Evolutionary conservation across 2,888 invertebrate species (phyloP).

Genomic region (Andrena bicolor): DNA sequence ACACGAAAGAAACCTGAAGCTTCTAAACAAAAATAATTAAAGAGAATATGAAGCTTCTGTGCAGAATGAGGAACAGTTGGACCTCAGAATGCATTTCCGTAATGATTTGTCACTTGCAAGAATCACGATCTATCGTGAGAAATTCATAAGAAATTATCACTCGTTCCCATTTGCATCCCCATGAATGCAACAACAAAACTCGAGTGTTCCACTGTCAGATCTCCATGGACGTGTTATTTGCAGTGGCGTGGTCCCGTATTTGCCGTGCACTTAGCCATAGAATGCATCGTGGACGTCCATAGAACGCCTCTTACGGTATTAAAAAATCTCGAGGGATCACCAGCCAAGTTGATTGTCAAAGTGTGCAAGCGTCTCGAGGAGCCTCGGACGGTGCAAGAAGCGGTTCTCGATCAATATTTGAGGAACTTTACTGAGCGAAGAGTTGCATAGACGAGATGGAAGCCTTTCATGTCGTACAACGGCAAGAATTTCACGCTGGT

Average conservation of each 20-base stretch:
- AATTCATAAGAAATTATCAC: too few species aligned
- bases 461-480: constrained; percentile 16
- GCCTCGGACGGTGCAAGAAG: constrained; percentile 1
- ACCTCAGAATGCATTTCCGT: too few species aligned
- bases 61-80: neutral
- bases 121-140: too few species aligned
- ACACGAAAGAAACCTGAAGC: neutral
- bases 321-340: too few species aligned
- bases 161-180: too few species aligned
- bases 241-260: constrained; percentile 20
- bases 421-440: constrained; percentile 13
- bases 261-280: constrained; percentile 38
- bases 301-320: neutral
- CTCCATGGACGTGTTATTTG: constrained; percentile 7
- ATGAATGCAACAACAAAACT: too few species aligned
- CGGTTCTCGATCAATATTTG: constrained; percentile 38
- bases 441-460: neutral
- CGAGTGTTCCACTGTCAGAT: neutral
- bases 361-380: neutral
- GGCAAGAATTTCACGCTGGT: constrained; percentile 30
- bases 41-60: neutral
- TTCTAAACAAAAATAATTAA: neutral
- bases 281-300: neutral
- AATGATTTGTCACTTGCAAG: too few species aligned
- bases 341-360: neutral